Evolutionary conservation across 2,888 invertebrate species (phyloP).

Genomic region (Oligia fasciuncula): DNA sequence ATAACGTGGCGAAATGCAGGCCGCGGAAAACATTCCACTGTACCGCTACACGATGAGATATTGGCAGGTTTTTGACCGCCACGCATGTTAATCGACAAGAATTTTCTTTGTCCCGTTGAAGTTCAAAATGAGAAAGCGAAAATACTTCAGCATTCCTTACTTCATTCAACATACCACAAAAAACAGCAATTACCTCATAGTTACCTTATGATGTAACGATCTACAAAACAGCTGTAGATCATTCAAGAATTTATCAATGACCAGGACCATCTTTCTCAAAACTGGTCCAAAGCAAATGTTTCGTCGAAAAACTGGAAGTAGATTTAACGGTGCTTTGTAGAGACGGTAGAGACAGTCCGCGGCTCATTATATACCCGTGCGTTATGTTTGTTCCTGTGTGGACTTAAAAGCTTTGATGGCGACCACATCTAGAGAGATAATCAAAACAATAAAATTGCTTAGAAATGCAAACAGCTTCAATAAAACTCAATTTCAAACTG

Average conservation of each 20-base stretch:
- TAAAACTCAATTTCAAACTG: constrained; percentile 30
- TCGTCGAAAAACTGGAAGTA: constrained; percentile 75
- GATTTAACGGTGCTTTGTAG: constrained; percentile 76
- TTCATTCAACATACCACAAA: constrained; percentile 14
- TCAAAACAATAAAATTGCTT: constrained; percentile 49
- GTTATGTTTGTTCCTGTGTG: constrained; percentile 71
- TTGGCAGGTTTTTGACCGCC: constrained; percentile 75
- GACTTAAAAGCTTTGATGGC: constrained; percentile 60
- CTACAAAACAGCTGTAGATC: constrained; percentile 46
- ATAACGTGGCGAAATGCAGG: constrained; percentile 72
- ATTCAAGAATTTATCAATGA: constrained; percentile 58
- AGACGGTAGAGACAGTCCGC: constrained; percentile 71
- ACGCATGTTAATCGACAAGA: constrained; percentile 67
- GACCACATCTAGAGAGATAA: constrained; percentile 50
- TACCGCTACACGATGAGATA: constrained; percentile 77
- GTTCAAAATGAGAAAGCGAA: constrained; percentile 62
- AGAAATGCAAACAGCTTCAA: constrained; percentile 36
- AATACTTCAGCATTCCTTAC: constrained; percentile 41
- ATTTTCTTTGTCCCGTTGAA: constrained; percentile 74
- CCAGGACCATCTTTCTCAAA: constrained; percentile 65
- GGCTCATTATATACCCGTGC: constrained; percentile 59
- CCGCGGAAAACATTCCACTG: constrained; percentile 72
- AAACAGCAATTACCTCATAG: constrained; percentile 18
- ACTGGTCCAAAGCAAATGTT: constrained; percentile 77
- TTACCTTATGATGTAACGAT: constrained; percentile 20